These are phyloP conservation scores for Zonitis immaculata DNA, from an alignment of 2,888 invertebrate genomes.

Conservation along the genomic window DNA sequence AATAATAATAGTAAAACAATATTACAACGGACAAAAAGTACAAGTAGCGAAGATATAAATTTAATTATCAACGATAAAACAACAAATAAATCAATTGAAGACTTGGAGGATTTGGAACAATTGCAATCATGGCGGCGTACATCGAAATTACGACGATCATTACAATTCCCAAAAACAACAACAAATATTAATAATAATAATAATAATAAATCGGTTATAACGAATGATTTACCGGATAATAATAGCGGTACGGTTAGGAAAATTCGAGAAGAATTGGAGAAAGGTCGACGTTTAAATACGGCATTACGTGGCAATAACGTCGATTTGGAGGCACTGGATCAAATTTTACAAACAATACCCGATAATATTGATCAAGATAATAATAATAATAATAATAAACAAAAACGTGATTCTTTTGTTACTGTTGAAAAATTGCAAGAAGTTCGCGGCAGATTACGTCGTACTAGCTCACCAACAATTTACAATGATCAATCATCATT, in stretches of 20 bases:
- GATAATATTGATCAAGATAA: constrained; percentile 31
- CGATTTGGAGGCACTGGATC: constrained; percentile 53
- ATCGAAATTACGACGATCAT: constrained; percentile 60
- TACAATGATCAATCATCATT: no score
- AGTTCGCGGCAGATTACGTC: constrained; percentile 55
- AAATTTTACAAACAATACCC: constrained; percentile 48
- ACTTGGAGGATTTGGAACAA: constrained; percentile 42
- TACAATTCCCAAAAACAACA: constrained; percentile 59
- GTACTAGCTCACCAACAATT: constrained; percentile 52
- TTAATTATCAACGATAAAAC: constrained; percentile 33
- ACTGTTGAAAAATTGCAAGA: constrained; percentile 59
- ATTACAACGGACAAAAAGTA: constrained; percentile 47
- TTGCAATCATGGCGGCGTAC: constrained; percentile 60
- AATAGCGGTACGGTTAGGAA: constrained; percentile 54
- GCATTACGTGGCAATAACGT: constrained; percentile 54
- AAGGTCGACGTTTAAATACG: constrained; percentile 52
- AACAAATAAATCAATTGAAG: constrained; percentile 40
- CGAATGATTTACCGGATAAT: constrained; percentile 49
- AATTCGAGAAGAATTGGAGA: constrained; percentile 54
- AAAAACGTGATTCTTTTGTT: constrained; percentile 51
- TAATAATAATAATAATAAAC: constrained; percentile 34
- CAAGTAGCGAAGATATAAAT: constrained; percentile 51
- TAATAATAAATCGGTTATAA: no score
- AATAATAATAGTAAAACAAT: no score
- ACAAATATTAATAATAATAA: no score